Evolutionary conservation across 2,797 vertebrate species (phyloP).

Genomic region (Choloepus didactylus): DNA sequence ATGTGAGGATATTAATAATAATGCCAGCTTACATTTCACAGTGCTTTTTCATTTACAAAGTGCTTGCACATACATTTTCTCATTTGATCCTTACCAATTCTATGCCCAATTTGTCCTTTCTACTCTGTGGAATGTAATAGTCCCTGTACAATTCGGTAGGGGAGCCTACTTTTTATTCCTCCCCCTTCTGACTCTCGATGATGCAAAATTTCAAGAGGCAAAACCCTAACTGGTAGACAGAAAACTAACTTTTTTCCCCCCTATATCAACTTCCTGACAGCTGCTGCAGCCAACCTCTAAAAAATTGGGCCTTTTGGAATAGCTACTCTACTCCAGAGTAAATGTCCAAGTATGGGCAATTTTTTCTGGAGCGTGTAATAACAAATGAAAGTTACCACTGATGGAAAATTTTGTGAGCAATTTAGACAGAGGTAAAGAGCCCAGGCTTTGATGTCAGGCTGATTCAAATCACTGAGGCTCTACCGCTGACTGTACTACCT

Average conservation of each 20-base stretch:
- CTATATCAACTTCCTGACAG: background rate
- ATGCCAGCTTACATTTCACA: background rate
- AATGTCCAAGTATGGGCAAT: background rate
- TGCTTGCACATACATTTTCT: background rate
- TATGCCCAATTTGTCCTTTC: constrained; percentile 48
- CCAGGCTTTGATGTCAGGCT: background rate
- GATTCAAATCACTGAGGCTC: background rate
- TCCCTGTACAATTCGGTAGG: background rate
- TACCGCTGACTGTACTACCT: background rate
- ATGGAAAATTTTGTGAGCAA: background rate
- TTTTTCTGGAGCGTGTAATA: background rate
- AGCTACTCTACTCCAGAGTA: background rate
- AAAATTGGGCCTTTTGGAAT: background rate
- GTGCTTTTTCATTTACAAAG: constrained; percentile 58
- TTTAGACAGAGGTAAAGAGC: background rate
- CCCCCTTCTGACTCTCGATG: background rate
- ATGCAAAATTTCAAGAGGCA: constrained; percentile 3
- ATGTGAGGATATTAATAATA: constrained; percentile 35
- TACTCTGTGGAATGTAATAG: constrained; percentile 61
- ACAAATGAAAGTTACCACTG: background rate
- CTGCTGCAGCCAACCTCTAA: background rate
- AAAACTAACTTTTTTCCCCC: background rate
- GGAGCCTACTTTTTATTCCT: background rate
- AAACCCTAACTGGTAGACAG: background rate
- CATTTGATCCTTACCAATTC: constrained; percentile 50